These are phyloP conservation scores for Tortrix viridana DNA, from an alignment of 2,888 invertebrate species.

Conservation along the genomic window DNA sequence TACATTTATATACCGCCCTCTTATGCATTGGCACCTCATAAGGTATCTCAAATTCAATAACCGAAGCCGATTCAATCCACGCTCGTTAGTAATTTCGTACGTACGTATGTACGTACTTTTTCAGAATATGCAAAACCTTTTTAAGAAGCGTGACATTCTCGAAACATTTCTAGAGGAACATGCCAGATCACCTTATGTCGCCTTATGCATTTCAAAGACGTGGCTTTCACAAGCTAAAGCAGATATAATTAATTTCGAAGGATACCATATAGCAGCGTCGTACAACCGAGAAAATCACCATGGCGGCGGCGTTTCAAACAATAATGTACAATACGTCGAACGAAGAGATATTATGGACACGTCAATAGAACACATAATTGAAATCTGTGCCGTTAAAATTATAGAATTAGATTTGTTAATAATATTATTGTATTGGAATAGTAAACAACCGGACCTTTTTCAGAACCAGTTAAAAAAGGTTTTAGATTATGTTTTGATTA, in stretches of 20 bases:
- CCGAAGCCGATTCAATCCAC: too few relatives aligned
- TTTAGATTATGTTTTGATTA: not conserved
- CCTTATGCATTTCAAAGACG: not conserved
- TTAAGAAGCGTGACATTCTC: not conserved
- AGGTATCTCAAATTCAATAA: too few relatives aligned
- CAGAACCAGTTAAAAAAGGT: slow-evolving; percentile 1
- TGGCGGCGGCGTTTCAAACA: not conserved
- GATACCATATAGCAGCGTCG: not conserved
- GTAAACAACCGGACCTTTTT: slow-evolving; percentile 3
- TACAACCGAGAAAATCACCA: not conserved
- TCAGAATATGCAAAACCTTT: not conserved
- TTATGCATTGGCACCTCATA: too few relatives aligned
- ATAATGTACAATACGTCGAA: not conserved
- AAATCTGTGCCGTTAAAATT: not conserved
- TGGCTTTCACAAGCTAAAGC: slow-evolving; percentile 5
- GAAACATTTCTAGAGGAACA: not conserved
- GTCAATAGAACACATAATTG: slow-evolving; percentile 1
- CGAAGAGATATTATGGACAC: not conserved
- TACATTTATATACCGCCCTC: too few relatives aligned
- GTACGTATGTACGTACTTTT: too few relatives aligned
- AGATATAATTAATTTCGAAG: not conserved
- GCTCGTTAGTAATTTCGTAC: too few relatives aligned
- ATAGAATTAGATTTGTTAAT: not conserved
- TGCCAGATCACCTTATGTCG: not conserved
- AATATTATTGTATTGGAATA: slow-evolving; percentile 3